Evolutionary conservation across 2,888 invertebrate genomes (phyloP), one percentile per base, ranked within the genome.

Genomic region (Xestia rhomboidea): DNA sequence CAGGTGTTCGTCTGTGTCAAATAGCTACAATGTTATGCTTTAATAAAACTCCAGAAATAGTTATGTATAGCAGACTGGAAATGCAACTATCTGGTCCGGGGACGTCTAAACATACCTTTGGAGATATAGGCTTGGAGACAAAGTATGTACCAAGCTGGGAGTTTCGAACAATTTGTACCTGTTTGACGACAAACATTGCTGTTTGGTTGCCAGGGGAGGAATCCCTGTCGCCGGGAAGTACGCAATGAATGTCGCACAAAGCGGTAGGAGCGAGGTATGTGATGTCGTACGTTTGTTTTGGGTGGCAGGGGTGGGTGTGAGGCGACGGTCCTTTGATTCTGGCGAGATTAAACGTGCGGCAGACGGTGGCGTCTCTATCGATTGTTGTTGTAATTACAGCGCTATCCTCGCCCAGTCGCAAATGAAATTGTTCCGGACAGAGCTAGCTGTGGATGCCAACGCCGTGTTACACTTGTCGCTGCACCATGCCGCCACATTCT

Each of bases 311-410:
- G 92, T 92, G 94, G 95, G 95, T 94, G 95, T 95, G 95, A 95
- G 95, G 95, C 94, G 95, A 94, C 94, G 94, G 95, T 96, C 96
- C 96, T 96, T 96, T 95, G 96, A 95, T 96, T 96, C 95, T 94
- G 94, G 95, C 95, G 96, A 96, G 96, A 95, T 96, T 96, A 96
- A 96, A 95, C 97, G 96, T 96, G 97, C 96, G 95, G 95, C 96
- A 95, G 96, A 96, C 96, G 96, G 96, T 96, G 96, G 96, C 96
- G 96, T 95, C 95, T 95, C 95, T 96, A 97, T 97, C 96, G 97
- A 97, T 97, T 96, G 97, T 96, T 96, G 97, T 96, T 96, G 95
- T 96, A 97, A 96, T 97, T 96, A 97, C 95, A 95, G 94, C 96
- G 95, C 95, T 96, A 95, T 96, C 93, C 95, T 96, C 96, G 95